These are phyloP conservation scores for Tamias sibiricus DNA, from an alignment of 2,113 vertebrate genomes.

Conservation along the genomic window DNA sequence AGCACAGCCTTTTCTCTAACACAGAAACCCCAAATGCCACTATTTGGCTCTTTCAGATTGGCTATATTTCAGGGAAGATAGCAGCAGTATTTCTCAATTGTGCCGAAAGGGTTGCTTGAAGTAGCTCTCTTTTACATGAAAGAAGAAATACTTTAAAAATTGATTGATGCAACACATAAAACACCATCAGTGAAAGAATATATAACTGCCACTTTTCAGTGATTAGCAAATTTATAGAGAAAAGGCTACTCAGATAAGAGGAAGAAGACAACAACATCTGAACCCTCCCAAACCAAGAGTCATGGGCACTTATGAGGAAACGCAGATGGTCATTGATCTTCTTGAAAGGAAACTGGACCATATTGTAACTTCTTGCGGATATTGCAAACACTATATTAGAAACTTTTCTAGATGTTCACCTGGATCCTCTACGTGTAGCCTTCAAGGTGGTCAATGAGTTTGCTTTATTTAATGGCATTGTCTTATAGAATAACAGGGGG, in stretches of 20 bases:
- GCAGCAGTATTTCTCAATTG: conserved; percentile 49
- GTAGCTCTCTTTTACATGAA: background rate
- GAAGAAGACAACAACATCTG: background rate
- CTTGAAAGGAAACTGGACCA: background rate
- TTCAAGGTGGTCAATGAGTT: background rate
- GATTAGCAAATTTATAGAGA: conserved; percentile 55
- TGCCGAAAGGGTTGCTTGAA: conserved; percentile 35
- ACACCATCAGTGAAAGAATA: background rate
- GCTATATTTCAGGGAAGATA: conserved; percentile 57
- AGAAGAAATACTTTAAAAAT: conserved; percentile 4
- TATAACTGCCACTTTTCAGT: conserved; percentile 32
- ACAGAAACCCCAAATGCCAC: conserved; percentile 40
- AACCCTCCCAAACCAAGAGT: background rate
- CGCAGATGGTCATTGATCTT: background rate
- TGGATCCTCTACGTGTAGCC: background rate
- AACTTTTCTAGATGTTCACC: background rate
- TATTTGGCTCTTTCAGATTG: conserved; percentile 11
- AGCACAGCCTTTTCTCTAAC: conserved; percentile 32
- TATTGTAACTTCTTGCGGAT: background rate
- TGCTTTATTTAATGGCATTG: background rate
- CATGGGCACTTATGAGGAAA: background rate
- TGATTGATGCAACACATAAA: conserved; percentile 55
- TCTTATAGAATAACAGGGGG: background rate
- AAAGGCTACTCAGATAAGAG: background rate
- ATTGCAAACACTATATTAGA: background rate